Conservation (phyloP, 2,888 invertebrate species). For the Trachelus stipa region DNA sequence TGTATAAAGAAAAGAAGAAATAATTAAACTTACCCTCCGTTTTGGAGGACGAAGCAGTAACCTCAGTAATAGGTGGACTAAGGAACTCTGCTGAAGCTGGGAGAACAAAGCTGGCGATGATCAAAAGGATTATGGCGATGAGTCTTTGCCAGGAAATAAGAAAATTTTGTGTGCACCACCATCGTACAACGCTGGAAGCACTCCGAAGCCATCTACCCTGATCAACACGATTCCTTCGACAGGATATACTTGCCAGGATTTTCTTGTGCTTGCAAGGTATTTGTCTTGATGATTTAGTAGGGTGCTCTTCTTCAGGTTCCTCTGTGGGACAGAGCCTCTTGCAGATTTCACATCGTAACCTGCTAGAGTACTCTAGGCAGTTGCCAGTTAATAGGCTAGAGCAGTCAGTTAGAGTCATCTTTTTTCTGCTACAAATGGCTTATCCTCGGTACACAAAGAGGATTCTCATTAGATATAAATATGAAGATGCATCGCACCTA, state of each 20-base stretch:
- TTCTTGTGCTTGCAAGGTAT: neutral
- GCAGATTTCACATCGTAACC: neutral
- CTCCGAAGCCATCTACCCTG: slow-evolving; percentile 43
- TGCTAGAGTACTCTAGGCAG: neutral
- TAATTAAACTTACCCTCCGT: slow-evolving; percentile 36
- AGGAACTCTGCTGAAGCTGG: slow-evolving; percentile 21
- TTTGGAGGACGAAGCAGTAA: slow-evolving; percentile 17
- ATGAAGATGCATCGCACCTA: neutral
- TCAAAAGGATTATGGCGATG: slow-evolving; percentile 19
- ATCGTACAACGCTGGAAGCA: slow-evolving; percentile 60
- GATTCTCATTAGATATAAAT: neutral
- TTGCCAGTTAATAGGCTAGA: neutral
- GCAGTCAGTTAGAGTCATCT: neutral
- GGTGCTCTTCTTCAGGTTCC: slow-evolving; percentile 24
- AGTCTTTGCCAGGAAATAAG: slow-evolving; percentile 16
- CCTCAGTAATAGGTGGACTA: neutral
- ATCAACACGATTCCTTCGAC: slow-evolving; percentile 18
- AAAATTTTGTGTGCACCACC: slow-evolving; percentile 31
- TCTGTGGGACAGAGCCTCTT: slow-evolving; percentile 1
- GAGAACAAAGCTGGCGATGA: slow-evolving; percentile 30
- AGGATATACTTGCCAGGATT: neutral
- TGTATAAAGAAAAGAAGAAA: neutral
- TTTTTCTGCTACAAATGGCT: neutral
- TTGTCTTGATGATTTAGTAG: slow-evolving; percentile 11
- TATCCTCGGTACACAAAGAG: neutral